A percentile compares a stretch with the other conserved stretches of the same genome.
Evolutionary conservation across 2,113 vertebrate species (phyloP).

Genomic region (Panthera leo): DNA sequence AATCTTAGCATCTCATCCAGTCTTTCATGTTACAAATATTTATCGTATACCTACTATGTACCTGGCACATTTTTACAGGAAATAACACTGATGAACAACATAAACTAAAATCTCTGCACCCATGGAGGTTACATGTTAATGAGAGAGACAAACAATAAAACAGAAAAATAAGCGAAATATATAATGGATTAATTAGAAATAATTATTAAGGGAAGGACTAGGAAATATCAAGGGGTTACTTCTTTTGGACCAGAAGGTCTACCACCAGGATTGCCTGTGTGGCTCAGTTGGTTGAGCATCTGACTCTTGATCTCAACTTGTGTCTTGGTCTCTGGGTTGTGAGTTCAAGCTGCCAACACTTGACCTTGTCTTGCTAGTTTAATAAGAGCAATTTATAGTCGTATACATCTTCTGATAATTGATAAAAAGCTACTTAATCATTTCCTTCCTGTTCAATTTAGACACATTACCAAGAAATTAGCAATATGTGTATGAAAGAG

Average conservation of each 20-base stretch:
- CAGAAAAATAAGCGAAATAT: background rate
- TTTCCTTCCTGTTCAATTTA: slow-evolving; percentile 38
- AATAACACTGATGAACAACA: background rate
- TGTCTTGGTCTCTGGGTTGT: too few relatives aligned
- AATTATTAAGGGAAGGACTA: background rate
- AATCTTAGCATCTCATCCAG: background rate
- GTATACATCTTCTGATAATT: background rate
- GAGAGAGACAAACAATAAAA: background rate
- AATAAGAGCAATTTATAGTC: slow-evolving; percentile 21
- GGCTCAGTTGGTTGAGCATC: too few relatives aligned
- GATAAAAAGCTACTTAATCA: background rate
- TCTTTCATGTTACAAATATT: background rate
- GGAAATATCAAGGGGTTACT: background rate
- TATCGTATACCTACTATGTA: background rate
- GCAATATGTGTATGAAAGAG: background rate
- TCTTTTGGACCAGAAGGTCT: background rate
- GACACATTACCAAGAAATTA: slow-evolving; percentile 49
- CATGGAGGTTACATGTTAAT: background rate
- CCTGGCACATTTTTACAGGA: background rate
- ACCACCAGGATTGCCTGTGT: background rate
- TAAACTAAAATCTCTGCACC: background rate
- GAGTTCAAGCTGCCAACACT: background rate
- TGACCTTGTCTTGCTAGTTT: background rate
- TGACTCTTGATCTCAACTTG: too few relatives aligned
- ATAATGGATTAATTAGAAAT: background rate